Conservation (phyloP, 1,140 invertebrate genomes). For the Pseudomyrmex concolor region DNA sequence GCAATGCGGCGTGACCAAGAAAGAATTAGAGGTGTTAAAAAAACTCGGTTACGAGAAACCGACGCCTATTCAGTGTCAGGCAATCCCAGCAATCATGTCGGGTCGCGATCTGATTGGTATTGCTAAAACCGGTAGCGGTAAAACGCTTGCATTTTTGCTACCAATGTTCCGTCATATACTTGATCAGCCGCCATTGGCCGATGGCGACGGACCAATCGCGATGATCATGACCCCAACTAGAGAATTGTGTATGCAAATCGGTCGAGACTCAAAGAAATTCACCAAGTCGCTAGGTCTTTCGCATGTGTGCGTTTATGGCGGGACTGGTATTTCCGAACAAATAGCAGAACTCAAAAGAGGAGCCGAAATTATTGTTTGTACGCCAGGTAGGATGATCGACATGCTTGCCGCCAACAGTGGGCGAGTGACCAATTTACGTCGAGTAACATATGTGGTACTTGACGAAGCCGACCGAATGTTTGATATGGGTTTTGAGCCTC, state of each 20-base stretch:
- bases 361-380: constrained; percentile 99
- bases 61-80: constrained; percentile 99
- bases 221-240: constrained; percentile 99
- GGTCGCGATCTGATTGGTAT: constrained; percentile 99
- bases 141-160: constrained; percentile 98
- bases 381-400: constrained; percentile 99
- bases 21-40: constrained; percentile 97
- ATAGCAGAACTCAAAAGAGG: constrained; percentile 99
- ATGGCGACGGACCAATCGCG: constrained; percentile 98
- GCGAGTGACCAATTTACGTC: constrained; percentile 96
- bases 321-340: constrained; percentile 98
- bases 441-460: constrained; percentile 98
- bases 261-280: constrained; percentile 98
- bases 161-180: constrained; percentile 99
- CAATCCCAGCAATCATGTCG: constrained; percentile 99
- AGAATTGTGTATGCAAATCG: constrained; percentile 99
- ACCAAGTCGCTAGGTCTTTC: constrained; percentile 94
- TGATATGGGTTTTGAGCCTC: constrained; percentile 99
- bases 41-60: constrained; percentile 98
- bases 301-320: constrained; percentile 99
- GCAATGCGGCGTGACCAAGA: constrained; percentile 98
- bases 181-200: constrained; percentile 96
- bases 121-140: constrained; percentile 99
- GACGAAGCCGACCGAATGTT: constrained; percentile 99
- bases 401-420: constrained; percentile 99